Base-by-base conservation (phyloP, 2,797 vertebrate genomes). In the Chromis chromis region DNA sequence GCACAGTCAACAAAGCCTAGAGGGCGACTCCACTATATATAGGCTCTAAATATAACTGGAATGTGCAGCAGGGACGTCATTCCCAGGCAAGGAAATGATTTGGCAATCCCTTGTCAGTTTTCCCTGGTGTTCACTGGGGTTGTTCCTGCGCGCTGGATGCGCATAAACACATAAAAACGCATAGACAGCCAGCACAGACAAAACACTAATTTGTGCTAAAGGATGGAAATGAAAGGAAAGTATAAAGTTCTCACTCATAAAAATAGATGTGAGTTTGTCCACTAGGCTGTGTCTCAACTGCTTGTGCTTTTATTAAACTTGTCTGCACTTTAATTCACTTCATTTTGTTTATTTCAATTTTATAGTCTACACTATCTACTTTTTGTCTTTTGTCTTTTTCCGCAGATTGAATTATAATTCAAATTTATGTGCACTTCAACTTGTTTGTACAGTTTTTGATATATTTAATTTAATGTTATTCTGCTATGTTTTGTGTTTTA, bases 31-130 rank as follows among this genome's bases (percentile, higher is more conserved):
- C 88, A 78, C 82, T 91, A 82, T 96, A 94, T 94, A 96, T 91
- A 96, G 95, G 93, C 81, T 93, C 95, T 96, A 95, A 96, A 96
- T 96, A 96, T 95, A 96, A 94, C 95, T 82, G 92, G 82, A 89
- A 92, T 83, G 90, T 71, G 89, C 82, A 62, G 76, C 70, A 85
- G 75, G 44, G 65, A 91, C 94, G 95, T 95, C 94, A 94, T 89
- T 85, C 79, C 86, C 82, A 87, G 66, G 76, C 80, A 73, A 77
- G 86, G 71, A 91, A 78, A 74, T 91, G 88, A 95, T 95, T 95
- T 88, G 94, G 66, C 87, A 76, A 80, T 74, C 82, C 76, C 71
- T 21, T 82, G 90, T 92, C 91, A 86, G 59, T 92, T 88, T 85
- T 81, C 81, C 79, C 65, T 22, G 33, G 70, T 61, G 72, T 83